Conservation (phyloP, 2,888 invertebrate genomes). For the Acleris literana region DNA sequence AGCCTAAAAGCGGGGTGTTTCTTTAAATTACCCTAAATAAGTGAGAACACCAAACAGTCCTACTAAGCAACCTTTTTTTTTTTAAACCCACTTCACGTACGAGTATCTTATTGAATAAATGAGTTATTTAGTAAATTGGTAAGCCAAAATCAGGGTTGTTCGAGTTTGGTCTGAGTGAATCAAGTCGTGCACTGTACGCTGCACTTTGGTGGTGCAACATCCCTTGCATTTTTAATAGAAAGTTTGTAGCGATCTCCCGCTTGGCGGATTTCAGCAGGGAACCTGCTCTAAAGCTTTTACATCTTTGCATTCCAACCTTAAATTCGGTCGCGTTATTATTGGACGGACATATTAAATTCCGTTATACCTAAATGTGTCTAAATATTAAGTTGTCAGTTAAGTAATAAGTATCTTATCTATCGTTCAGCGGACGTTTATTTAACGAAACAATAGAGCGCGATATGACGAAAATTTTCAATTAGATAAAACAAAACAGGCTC, state of each 20-base stretch:
- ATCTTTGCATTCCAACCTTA: neutral
- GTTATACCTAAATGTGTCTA: slow-evolving; percentile 5
- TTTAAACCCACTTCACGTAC: too few species aligned
- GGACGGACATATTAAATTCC: neutral
- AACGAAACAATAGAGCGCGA: slow-evolving; percentile 61
- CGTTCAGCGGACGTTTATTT: slow-evolving; percentile 50
- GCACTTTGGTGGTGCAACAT: slow-evolving; percentile 25
- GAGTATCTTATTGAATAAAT: neutral
- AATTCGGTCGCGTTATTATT: neutral
- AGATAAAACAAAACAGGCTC: slow-evolving; percentile 70
- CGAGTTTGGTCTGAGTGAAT: slow-evolving; percentile 15
- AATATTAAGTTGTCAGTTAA: slow-evolving; percentile 28
- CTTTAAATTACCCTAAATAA: too few species aligned
- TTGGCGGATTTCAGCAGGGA: slow-evolving; percentile 12
- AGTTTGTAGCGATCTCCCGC: slow-evolving; percentile 23
- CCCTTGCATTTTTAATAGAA: slow-evolving; percentile 27
- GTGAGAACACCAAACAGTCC: too few species aligned
- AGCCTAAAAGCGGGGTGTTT: too few species aligned
- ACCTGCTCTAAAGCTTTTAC: slow-evolving; percentile 14
- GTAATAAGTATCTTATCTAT: slow-evolving; percentile 45
- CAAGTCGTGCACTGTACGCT: slow-evolving; percentile 14
- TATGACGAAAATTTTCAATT: slow-evolving; percentile 78
- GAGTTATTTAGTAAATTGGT: slow-evolving; percentile 5
- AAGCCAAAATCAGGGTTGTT: slow-evolving; percentile 7
- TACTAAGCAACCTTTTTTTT: too few species aligned